A percentile compares a stretch with the other conserved stretches of the same genome.
phyloP scores from a whole-genome alignment of 2,888 invertebrate genomes.

The Calliscelio sp. region DNA sequence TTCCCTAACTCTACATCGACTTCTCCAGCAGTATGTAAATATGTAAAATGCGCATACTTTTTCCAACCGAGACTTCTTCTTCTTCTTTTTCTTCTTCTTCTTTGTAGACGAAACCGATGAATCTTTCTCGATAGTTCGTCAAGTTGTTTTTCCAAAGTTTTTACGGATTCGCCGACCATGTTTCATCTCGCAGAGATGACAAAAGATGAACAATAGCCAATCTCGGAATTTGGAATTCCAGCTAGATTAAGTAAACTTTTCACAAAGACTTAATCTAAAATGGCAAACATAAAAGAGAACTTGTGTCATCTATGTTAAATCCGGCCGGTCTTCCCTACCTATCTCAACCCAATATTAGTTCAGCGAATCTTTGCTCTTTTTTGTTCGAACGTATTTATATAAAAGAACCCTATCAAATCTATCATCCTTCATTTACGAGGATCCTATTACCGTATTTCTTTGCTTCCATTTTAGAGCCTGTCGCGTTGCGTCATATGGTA shows the following conservation, averaged over 20 bases:
- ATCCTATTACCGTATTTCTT: conserved; percentile 63
- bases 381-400: conserved; percentile 30
- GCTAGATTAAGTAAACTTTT: too few species aligned
- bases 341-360: conserved; percentile 56
- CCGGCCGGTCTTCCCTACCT: conserved; percentile 44
- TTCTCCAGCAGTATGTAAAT: conserved; percentile 16
- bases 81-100: too few species aligned
- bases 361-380: conserved; percentile 10
- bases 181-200: too few species aligned
- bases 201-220: too few species aligned
- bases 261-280: too few species aligned
- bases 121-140: conserved; percentile 16
- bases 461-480: conserved; percentile 39
- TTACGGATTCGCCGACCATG: not conserved
- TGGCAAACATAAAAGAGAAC: too few species aligned
- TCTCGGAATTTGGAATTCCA: too few species aligned
- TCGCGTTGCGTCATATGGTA: conserved; percentile 77
- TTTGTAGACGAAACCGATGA: not conserved
- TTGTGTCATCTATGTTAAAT: not conserved
- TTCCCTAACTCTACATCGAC: not conserved
- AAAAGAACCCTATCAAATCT: conserved; percentile 41
- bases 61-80: conserved; percentile 10
- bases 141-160: conserved; percentile 5
- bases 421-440: conserved; percentile 59
- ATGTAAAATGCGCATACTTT: conserved; percentile 23